A percentile compares a stretch with the other conserved stretches of the same genome.
These are phyloP conservation scores for Harpalus rubripes DNA, from an alignment of 2,888 invertebrate genomes.

Conservation along the genomic window DNA sequence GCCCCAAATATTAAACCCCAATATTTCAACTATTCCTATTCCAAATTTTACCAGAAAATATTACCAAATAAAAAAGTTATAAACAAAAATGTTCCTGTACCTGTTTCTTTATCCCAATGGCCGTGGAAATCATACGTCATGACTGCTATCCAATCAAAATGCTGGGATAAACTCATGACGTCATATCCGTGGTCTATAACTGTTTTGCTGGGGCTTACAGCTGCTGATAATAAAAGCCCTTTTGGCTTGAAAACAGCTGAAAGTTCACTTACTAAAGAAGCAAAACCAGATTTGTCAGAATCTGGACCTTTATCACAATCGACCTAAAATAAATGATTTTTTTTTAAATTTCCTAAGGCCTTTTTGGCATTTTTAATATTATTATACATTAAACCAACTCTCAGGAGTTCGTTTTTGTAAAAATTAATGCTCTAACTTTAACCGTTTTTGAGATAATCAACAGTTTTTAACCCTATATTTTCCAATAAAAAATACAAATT, in stretches of 20 bases:
- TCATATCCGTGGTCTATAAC: constrained; percentile 88
- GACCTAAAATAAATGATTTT: not conserved
- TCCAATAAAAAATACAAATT: no score
- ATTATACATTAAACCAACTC: no score
- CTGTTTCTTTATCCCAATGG: constrained; percentile 86
- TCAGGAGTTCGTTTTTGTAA: no score
- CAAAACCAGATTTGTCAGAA: constrained; percentile 85
- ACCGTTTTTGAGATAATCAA: no score
- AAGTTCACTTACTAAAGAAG: constrained; percentile 83
- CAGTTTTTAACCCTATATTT: no score
- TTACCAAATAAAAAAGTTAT: not conserved
- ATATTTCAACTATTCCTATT: no score
- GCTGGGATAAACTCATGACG: constrained; percentile 81
- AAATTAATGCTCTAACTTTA: no score
- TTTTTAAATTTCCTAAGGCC: no score
- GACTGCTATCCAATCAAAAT: constrained; percentile 89
- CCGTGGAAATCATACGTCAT: constrained; percentile 92
- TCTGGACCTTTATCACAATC: constrained; percentile 82
- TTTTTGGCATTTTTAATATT: no score
- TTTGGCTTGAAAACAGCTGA: constrained; percentile 82
- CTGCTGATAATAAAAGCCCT: constrained; percentile 84
- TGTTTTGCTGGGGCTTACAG: constrained; percentile 86
- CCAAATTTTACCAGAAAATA: no score
- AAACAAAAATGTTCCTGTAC: not conserved
- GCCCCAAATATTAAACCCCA: no score